Evolutionary conservation across 2,797 vertebrate genomes (phyloP).

Genomic region (Eleutherodactylus coqui): DNA sequence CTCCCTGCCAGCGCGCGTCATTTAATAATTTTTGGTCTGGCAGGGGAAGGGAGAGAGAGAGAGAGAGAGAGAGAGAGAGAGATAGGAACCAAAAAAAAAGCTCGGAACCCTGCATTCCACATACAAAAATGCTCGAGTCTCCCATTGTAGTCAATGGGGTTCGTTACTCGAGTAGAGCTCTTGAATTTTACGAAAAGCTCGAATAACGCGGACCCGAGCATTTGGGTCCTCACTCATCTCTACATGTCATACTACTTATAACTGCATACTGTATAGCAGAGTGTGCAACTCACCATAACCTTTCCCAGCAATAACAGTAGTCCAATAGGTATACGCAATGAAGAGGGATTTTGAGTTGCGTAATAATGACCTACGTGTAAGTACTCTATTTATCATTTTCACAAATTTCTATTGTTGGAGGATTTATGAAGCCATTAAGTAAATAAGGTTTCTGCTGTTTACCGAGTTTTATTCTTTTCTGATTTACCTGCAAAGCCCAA

Average conservation of each 20-base stretch:
- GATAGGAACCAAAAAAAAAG: too few species aligned
- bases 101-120: too few species aligned
- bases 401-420: conserved; percentile 21
- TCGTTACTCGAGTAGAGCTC: too few species aligned
- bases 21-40: too few species aligned
- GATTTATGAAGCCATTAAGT: conserved; percentile 46
- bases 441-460: conserved; percentile 21
- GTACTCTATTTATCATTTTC: conserved; percentile 26
- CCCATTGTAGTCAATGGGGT: too few species aligned
- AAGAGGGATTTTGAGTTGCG: not conserved
- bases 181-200: too few species aligned
- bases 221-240: too few species aligned
- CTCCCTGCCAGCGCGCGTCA: too few species aligned
- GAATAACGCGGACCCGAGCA: too few species aligned
- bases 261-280: not conserved
- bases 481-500: conserved; percentile 25
- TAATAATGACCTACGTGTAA: conserved; percentile 12
- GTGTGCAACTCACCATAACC: not conserved
- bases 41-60: too few species aligned
- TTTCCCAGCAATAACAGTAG: not conserved
- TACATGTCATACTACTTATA: not conserved
- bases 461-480: conserved; percentile 4
- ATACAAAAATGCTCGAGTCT: too few species aligned
- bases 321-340: not conserved
- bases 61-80: too few species aligned